Evolutionary conservation across 1,140 invertebrate genomes (phyloP).

Genomic region (Papilio polytes): DNA sequence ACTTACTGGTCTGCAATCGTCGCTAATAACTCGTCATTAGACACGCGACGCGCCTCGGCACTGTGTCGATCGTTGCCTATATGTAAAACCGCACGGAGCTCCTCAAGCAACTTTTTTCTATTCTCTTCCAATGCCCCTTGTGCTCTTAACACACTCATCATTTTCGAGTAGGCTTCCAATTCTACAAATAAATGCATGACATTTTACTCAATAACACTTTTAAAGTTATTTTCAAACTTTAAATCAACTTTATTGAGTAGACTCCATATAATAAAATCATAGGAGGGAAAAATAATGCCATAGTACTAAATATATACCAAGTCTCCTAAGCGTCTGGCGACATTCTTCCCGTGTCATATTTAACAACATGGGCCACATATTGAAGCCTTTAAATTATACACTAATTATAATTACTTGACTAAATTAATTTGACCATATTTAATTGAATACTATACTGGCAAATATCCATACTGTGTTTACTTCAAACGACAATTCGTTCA

Average conservation of each 20-base stretch:
- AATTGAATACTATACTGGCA: slow-evolving; percentile 79
- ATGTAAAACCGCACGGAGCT: slow-evolving; percentile 91
- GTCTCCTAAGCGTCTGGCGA: slow-evolving; percentile 91
- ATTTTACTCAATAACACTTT: slow-evolving; percentile 49
- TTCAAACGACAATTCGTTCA: slow-evolving; percentile 83
- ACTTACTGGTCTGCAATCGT: slow-evolving; percentile 94
- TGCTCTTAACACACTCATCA: slow-evolving; percentile 95
- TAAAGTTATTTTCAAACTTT: slow-evolving; percentile 41
- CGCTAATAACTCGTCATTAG: slow-evolving; percentile 95
- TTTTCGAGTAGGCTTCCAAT: slow-evolving; percentile 94
- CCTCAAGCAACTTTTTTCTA: slow-evolving; percentile 93
- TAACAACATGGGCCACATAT: slow-evolving; percentile 81
- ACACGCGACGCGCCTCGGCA: slow-evolving; percentile 94
- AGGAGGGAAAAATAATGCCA: slow-evolving; percentile 83
- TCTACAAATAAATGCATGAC: slow-evolving; percentile 86
- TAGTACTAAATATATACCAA: slow-evolving; percentile 87
- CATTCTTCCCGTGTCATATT: slow-evolving; percentile 90
- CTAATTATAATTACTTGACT: slow-evolving; percentile 68
- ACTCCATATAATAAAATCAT: slow-evolving; percentile 68
- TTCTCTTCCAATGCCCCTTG: slow-evolving; percentile 94
- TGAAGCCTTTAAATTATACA: slow-evolving; percentile 64
- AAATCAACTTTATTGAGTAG: slow-evolving; percentile 50
- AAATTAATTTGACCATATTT: slow-evolving; percentile 81
- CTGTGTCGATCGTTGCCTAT: slow-evolving; percentile 95
- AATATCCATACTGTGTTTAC: slow-evolving; percentile 84